These are phyloP conservation scores for Euglossa dilemma DNA, from an alignment of 1,140 invertebrate genomes.

Conservation along the genomic window DNA sequence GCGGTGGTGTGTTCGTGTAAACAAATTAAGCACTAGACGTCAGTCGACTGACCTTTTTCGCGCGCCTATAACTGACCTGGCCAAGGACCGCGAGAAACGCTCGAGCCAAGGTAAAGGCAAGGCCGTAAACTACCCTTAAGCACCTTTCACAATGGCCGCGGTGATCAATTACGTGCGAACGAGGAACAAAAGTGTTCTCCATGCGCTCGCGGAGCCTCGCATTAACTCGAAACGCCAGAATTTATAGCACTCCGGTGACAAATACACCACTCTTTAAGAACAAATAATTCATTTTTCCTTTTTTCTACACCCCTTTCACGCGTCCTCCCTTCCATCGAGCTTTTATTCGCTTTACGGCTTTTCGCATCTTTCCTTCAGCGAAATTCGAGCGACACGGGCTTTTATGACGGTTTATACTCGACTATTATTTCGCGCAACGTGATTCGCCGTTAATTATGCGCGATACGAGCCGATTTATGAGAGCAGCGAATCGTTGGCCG, in stretches of 20 bases:
- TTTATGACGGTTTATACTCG: background rate
- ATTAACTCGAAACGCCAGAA: no score
- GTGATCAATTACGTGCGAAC: background rate
- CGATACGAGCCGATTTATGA: slow-evolving; percentile 1
- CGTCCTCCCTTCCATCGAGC: no score
- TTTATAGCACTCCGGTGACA: no score
- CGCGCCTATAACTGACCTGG: slow-evolving; percentile 62
- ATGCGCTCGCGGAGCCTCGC: no score
- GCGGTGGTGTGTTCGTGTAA: slow-evolving; percentile 28
- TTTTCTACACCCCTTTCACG: no score
- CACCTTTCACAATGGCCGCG: slow-evolving; percentile 13
- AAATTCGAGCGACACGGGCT: background rate
- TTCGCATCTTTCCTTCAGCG: background rate
- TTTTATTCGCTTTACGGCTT: no score
- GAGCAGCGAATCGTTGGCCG: background rate
- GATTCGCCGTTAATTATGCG: slow-evolving; percentile 1
- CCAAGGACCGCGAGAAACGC: slow-evolving; percentile 62
- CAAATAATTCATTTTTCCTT: no score
- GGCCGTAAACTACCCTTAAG: slow-evolving; percentile 40
- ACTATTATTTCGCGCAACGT: background rate
- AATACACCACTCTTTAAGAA: no score
- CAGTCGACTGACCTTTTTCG: slow-evolving; percentile 45
- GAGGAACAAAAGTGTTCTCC: no score
- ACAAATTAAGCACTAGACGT: slow-evolving; percentile 49
- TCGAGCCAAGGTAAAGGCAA: slow-evolving; percentile 60